phyloP scores from a whole-genome alignment of 2,797 vertebrate genomes.

The Ptychadena robeensis region DNA sequence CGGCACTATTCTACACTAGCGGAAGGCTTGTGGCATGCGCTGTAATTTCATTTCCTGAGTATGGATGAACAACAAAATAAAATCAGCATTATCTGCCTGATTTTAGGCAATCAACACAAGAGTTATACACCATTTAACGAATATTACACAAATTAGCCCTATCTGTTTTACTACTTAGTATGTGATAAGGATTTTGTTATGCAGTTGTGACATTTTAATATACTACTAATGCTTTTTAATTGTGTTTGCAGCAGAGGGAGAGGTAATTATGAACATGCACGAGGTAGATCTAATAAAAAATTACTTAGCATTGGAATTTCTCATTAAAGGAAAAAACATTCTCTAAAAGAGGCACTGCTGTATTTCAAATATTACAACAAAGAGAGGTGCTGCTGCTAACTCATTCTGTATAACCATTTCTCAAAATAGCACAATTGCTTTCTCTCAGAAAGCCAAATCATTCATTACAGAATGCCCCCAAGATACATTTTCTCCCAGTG shows the following conservation, averaged over 20 bases:
- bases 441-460: constrained; percentile 68
- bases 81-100: constrained; percentile 13
- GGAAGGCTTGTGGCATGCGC: not conserved
- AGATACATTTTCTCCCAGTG: constrained; percentile 70
- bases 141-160: constrained; percentile 25
- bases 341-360: constrained; percentile 67
- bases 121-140: constrained; percentile 35
- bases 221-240: constrained; percentile 62
- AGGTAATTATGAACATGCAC: constrained; percentile 67
- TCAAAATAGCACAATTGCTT: constrained; percentile 71
- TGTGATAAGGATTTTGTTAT: constrained; percentile 41
- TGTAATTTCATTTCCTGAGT: not conserved
- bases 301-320: constrained; percentile 65
- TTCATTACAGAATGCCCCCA: constrained; percentile 71
- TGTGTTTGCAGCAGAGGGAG: constrained; percentile 51
- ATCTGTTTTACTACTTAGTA: constrained; percentile 40
- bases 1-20: not conserved
- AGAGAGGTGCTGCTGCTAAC: constrained; percentile 68
- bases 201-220: constrained; percentile 50
- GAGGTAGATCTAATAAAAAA: not conserved
- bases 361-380: constrained; percentile 70
- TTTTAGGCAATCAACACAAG: constrained; percentile 19
- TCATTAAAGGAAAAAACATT: constrained; percentile 68
- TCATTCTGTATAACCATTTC: constrained; percentile 68
- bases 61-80: constrained; percentile 4